A percentile compares a stretch with the other conserved stretches of the same genome.
These are phyloP conservation scores for Bombus ignitus DNA, from an alignment of 1,140 invertebrate genomes.

Conservation along the genomic window DNA sequence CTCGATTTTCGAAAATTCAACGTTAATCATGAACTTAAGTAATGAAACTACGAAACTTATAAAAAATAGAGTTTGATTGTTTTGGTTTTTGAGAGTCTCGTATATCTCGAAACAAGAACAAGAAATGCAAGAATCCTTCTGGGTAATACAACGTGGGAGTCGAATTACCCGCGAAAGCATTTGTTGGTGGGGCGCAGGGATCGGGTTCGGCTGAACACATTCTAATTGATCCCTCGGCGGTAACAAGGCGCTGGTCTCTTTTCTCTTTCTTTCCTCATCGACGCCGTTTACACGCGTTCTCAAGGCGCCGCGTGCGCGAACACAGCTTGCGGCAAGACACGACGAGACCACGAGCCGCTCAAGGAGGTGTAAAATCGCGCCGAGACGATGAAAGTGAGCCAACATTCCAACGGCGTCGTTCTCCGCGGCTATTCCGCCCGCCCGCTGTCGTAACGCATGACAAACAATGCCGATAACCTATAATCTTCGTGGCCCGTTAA, in stretches of 20 bases:
- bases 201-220: constrained; percentile 10
- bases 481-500: constrained; percentile 35
- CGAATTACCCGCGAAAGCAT: constrained; percentile 18
- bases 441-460: constrained; percentile 41
- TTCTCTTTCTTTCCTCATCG: neutral
- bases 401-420: constrained; percentile 24
- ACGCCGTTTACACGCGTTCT: constrained; percentile 18
- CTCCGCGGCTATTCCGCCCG: neutral
- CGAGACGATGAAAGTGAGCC: constrained; percentile 41
- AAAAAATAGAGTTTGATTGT: no score
- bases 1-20: no score
- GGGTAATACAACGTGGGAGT: no score
- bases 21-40: no score
- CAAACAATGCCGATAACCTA: constrained; percentile 46
- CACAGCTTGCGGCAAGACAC: constrained; percentile 6
- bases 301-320: neutral
- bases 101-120: no score
- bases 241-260: constrained; percentile 16
- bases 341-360: neutral
- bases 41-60: no score
- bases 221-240: constrained; percentile 42
- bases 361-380: constrained; percentile 45
- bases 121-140: neutral
- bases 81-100: no score
- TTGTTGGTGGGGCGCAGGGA: neutral